A percentile compares a stretch with the other conserved stretches of the same genome.
Evolutionary conservation across 2,888 invertebrate genomes (phyloP).

Genomic region (Drosophila meridionalis): DNA sequence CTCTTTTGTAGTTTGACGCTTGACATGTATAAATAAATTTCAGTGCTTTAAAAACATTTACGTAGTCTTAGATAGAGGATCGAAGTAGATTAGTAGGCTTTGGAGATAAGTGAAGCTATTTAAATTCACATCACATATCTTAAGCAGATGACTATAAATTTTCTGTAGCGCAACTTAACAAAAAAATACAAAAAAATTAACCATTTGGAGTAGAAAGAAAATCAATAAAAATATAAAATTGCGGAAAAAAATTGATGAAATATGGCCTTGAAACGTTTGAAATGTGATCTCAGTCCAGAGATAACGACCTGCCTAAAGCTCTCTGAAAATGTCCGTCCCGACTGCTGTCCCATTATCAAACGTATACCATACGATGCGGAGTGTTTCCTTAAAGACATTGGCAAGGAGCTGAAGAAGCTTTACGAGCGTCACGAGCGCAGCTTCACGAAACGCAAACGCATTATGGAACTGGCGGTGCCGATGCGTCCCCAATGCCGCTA

Average conservation of each 20-base stretch:
- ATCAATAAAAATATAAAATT: background rate
- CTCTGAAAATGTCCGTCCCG: constrained; percentile 53
- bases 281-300: constrained; percentile 64
- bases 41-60: background rate
- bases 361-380: constrained; percentile 60
- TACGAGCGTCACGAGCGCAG: constrained; percentile 52
- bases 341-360: constrained; percentile 67
- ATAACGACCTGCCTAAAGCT: constrained; percentile 49
- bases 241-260: background rate
- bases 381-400: constrained; percentile 64
- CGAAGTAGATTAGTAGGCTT: constrained; percentile 33
- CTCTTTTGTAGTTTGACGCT: background rate
- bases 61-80: background rate
- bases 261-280: constrained; percentile 50
- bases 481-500: constrained; percentile 37
- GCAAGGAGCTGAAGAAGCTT: constrained; percentile 57
- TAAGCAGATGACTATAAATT: constrained; percentile 39
- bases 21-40: background rate
- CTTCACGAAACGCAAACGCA: constrained; percentile 62
- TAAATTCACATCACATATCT: constrained; percentile 9
- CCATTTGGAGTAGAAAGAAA: background rate
- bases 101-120: background rate
- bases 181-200: constrained; percentile 24
- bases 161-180: constrained; percentile 18
- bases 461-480: constrained; percentile 68